phyloP scores from a whole-genome alignment of 2,797 vertebrate genomes.

The Falco naumanni region DNA sequence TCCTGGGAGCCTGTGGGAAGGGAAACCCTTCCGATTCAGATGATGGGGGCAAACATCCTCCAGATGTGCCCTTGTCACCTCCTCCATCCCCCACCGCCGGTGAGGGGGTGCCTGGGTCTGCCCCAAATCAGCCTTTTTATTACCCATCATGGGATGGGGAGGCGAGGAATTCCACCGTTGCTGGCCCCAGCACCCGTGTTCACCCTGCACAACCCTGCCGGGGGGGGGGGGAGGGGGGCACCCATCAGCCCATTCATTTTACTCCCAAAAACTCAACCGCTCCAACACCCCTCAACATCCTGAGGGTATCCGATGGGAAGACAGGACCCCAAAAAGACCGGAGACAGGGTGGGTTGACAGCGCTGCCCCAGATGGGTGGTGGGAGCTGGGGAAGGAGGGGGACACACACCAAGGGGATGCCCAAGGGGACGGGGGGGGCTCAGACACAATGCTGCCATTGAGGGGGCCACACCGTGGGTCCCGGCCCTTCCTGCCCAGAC shows the following conservation, averaged over 20 bases:
- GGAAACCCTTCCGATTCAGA: neutral
- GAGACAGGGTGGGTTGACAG: rapidly evolving
- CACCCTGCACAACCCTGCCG: neutral
- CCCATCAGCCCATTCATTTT: rapidly evolving
- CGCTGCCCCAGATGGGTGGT: neutral
- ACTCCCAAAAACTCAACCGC: neutral
- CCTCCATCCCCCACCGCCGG: rapidly evolving
- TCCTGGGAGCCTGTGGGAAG: neutral
- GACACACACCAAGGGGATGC: neutral
- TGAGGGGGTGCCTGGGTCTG: rapidly evolving
- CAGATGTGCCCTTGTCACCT: neutral
- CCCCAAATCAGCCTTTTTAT: neutral
- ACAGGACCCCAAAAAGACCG: neutral
- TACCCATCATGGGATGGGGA: rapidly evolving
- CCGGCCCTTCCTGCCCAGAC: slow-evolving; percentile 85
- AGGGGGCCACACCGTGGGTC: slow-evolving; percentile 84
- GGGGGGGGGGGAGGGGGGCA: neutral
- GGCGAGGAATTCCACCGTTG: rapidly evolving
- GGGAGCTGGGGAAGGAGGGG: neutral
- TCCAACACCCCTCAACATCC: neutral
- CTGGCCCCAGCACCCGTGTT: neutral
- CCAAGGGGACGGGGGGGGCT: slow-evolving; percentile 74
- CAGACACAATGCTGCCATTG: slow-evolving; percentile 92
- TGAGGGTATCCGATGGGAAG: rapidly evolving
- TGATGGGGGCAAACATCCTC: neutral